Base-by-base conservation (phyloP, 1,140 invertebrate species). In the Brachionus angularis region DNA sequence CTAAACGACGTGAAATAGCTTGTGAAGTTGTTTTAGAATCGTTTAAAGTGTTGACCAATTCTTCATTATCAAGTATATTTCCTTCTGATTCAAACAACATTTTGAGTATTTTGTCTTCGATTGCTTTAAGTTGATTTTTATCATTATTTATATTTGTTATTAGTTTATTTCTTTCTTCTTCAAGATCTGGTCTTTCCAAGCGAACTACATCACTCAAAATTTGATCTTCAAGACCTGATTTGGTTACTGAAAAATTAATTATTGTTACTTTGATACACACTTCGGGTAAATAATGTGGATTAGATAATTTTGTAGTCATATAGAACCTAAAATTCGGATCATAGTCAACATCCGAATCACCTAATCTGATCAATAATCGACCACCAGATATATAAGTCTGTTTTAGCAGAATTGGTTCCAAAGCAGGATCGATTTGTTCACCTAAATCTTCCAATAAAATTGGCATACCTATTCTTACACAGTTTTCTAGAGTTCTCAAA, bases 1-100 rank as follows among this genome's bases (percentile, higher is more conserved):
- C 84, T 12, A 93, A 79, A 46, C 90, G 84, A n/a, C 88, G 85
- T 21, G 86, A 87, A 73, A 93, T 91, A 16, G 79, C 77, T 7
- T 76, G 77, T 18, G 80, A 81, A 23, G 80, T 81, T 47, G 80
- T 78, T 91, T 91, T 1, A 89, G 89, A 61, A 89, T 80, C 81
- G 93, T 72, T 62, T 21, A 72, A 49, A 34, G 71, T 61, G 16
- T 72, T 50, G 0, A 72, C 55, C 16, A 72, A 29, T n/a, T 72
- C 71, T 49, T 61, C 55, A 36, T 72, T 72, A 18, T 72, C 53
- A 4, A 72, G 18, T 34, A 72, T 61, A 31, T 72, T 72, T 25
- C 71, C 71, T 39, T 72, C 71, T n/a, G 53, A 46, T 29, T 72
- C 55, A 33, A 62, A 61, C 14, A 72, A 29, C 71, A 72, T 61